phyloP scores from a whole-genome alignment of 2,797 vertebrate species.

The Anguilla megastoma region DNA sequence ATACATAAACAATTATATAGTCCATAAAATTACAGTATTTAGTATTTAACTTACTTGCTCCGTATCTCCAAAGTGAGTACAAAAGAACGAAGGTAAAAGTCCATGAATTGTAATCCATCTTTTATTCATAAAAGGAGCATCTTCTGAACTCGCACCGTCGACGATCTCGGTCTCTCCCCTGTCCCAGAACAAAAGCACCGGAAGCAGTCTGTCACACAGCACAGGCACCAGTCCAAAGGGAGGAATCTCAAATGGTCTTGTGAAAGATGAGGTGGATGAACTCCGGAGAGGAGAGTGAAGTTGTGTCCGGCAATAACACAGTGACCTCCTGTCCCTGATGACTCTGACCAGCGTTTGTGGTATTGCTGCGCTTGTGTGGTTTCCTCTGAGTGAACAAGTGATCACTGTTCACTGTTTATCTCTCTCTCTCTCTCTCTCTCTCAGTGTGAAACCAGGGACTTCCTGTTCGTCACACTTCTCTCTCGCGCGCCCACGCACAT shows the following conservation, averaged over 20 bases:
- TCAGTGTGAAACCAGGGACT: neutral
- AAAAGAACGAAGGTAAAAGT: slow-evolving; percentile 40
- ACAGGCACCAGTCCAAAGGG: neutral
- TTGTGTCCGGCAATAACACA: neutral
- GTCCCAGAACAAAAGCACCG: neutral
- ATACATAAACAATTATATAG: neutral
- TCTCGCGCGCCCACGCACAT: neutral
- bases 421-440: neutral
- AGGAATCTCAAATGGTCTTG: neutral
- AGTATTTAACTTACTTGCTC: slow-evolving; percentile 60
- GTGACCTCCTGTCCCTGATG: neutral
- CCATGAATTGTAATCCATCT: slow-evolving; percentile 55
- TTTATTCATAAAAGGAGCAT: slow-evolving; percentile 28
- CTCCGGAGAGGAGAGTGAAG: neutral
- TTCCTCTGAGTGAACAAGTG: neutral
- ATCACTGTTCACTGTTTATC: neutral
- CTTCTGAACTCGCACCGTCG: neutral
- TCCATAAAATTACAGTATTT: neutral
- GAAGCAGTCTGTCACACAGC: neutral
- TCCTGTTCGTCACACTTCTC: slow-evolving; percentile 18
- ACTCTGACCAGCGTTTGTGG: neutral
- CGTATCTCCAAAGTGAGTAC: slow-evolving; percentile 20
- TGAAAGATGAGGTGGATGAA: neutral
- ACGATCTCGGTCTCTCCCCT: neutral
- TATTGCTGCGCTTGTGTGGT: neutral